Conservation (phyloP, 2,888 invertebrate species). For the Xiphydria camelus region DNA sequence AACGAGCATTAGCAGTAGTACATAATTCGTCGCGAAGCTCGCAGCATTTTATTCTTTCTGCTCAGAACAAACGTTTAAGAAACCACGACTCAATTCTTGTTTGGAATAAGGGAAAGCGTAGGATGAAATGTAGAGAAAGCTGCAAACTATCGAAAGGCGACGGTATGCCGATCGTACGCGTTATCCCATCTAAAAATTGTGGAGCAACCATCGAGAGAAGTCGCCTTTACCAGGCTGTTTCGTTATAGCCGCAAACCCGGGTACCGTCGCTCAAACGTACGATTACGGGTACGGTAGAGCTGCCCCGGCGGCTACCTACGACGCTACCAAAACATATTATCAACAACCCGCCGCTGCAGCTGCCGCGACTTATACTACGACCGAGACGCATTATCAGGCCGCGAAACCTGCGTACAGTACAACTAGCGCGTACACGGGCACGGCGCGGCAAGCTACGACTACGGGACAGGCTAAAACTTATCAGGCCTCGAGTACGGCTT, state of each 20-base stretch:
- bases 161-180: too few relatives aligned
- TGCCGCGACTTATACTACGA: slow-evolving; percentile 67
- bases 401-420: slow-evolving; percentile 75
- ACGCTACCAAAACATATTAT: slow-evolving; percentile 82
- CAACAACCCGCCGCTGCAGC: slow-evolving; percentile 82
- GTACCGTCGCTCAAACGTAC: slow-evolving; percentile 66
- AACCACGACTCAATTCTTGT: too few relatives aligned
- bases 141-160: too few relatives aligned
- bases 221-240: slow-evolving; percentile 11
- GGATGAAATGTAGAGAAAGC: too few relatives aligned
- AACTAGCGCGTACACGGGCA: slow-evolving; percentile 71
- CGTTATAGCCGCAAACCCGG: slow-evolving; percentile 50
- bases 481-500: slow-evolving; percentile 54
- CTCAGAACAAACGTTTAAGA: too few relatives aligned
- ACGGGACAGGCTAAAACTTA: slow-evolving; percentile 60
- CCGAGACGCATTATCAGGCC: slow-evolving; percentile 66
- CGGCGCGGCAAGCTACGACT: slow-evolving; percentile 57
- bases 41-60: too few relatives aligned
- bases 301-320: slow-evolving; percentile 71
- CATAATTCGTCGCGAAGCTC: too few relatives aligned
- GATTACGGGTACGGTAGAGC: slow-evolving; percentile 72
- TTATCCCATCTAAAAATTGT: too few relatives aligned
- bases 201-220: not conserved
- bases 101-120: too few relatives aligned
- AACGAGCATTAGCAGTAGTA: too few relatives aligned